A percentile compares a stretch with the other conserved stretches of the same genome.
These are phyloP conservation scores for Diprion similis DNA, from an alignment of 1,140 invertebrate species.

Conservation along the genomic window DNA sequence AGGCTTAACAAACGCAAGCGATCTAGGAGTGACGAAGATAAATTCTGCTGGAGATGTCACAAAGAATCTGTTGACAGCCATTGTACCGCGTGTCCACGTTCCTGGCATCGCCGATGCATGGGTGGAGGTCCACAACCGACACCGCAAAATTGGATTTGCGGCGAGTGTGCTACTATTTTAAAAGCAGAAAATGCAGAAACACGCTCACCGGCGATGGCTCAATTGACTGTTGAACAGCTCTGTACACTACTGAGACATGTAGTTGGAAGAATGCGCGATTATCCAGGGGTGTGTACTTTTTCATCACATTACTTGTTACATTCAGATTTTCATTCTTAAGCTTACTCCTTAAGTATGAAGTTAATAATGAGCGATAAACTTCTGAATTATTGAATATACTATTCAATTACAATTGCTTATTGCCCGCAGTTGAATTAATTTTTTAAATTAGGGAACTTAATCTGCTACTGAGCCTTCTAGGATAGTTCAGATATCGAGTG, in stretches of 20 bases:
- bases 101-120: constrained; percentile 83
- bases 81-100: constrained; percentile 85
- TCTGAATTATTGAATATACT: constrained; percentile 42
- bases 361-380: background rate
- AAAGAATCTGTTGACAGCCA: constrained; percentile 69
- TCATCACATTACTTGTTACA: constrained; percentile 16
- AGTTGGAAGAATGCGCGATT: constrained; percentile 74
- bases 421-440: too few relatives aligned
- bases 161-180: constrained; percentile 82
- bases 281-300: constrained; percentile 70
- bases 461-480: too few relatives aligned
- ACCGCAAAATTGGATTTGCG: constrained; percentile 80
- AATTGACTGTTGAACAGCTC: constrained; percentile 75
- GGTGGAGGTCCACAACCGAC: constrained; percentile 62
- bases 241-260: constrained; percentile 78
- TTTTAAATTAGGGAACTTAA: too few relatives aligned
- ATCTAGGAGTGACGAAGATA: constrained; percentile 65
- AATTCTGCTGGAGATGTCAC: constrained; percentile 90
- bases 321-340: constrained; percentile 17
- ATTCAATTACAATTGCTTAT: constrained; percentile 24
- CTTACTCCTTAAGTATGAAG: background rate
- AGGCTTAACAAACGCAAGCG: constrained; percentile 34
- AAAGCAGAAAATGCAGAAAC: constrained; percentile 79
- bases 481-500: too few relatives aligned
- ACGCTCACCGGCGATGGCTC: constrained; percentile 75